Evolutionary conservation across 1,140 invertebrate genomes (phyloP).

Genomic region (Belonocnema kinseyi): DNA sequence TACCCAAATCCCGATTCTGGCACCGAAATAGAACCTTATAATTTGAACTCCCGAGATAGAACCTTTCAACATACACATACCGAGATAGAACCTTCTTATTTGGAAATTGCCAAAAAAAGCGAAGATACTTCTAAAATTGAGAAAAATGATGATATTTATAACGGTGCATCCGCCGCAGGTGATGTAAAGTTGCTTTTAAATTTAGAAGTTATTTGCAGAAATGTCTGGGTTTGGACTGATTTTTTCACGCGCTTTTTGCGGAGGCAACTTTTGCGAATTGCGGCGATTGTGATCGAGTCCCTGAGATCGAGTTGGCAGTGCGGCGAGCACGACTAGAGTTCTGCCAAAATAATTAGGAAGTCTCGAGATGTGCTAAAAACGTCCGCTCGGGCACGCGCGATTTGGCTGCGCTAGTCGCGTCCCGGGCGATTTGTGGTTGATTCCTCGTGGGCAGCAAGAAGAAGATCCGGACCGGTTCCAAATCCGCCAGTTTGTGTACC

Average conservation of each 20-base stretch:
- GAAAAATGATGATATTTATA: not conserved
- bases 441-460: constrained; percentile 42
- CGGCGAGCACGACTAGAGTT: constrained; percentile 62
- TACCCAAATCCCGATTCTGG: no score
- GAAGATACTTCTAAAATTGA: not conserved
- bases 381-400: constrained; percentile 79
- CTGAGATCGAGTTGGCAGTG: constrained; percentile 58
- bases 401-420: constrained; percentile 69
- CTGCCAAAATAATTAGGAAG: constrained; percentile 87
- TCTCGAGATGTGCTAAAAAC: constrained; percentile 83
- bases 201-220: not conserved
- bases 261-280: not conserved
- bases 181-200: not conserved
- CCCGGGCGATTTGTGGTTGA: constrained; percentile 68
- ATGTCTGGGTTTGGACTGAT: not conserved
- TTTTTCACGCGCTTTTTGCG: not conserved
- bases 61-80: no score
- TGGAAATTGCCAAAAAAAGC: not conserved
- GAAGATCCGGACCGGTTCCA: constrained; percentile 20
- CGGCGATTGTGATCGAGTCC: constrained; percentile 46
- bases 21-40: no score
- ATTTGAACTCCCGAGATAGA: no score
- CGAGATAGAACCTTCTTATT: not conserved
- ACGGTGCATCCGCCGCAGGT: not conserved
- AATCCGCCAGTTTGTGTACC: constrained; percentile 23